phyloP scores from a whole-genome alignment of 2,113 vertebrate species.

The Microtus pennsylvanicus region DNA sequence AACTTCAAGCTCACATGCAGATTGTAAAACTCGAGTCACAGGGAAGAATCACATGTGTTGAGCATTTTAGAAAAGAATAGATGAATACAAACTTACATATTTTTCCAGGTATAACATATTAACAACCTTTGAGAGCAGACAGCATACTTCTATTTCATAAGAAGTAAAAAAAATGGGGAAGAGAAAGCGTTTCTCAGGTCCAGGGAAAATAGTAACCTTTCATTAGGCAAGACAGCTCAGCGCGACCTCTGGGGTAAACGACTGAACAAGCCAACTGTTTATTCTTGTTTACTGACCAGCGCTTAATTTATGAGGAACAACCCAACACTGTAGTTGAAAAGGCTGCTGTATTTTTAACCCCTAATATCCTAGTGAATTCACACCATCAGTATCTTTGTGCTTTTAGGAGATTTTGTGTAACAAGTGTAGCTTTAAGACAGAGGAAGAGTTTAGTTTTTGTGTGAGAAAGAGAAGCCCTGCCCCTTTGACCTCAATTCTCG shows the following conservation, averaged over 20 bases:
- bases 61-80: slow-evolving; percentile 38
- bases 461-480: not conserved
- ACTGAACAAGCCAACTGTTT: slow-evolving; percentile 28
- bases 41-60: not conserved
- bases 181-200: slow-evolving; percentile 81
- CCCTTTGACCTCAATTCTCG: not conserved
- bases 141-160: slow-evolving; percentile 74
- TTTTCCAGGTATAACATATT: not conserved
- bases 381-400: not conserved
- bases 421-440: not conserved
- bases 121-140: slow-evolving; percentile 35
- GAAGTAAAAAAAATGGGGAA: slow-evolving; percentile 79
- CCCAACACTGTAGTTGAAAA: not conserved
- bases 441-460: not conserved
- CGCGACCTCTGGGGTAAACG: not conserved
- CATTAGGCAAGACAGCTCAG: slow-evolving; percentile 81
- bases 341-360: slow-evolving; percentile 7
- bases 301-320: slow-evolving; percentile 27
- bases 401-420: not conserved
- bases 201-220: slow-evolving; percentile 84
- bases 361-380: not conserved
- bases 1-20: not conserved
- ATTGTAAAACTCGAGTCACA: slow-evolving; percentile 16
- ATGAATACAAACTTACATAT: slow-evolving; percentile 18
- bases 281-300: not conserved